Conservation (phyloP, 2,888 invertebrate species). For the Phortica magna region DNA sequence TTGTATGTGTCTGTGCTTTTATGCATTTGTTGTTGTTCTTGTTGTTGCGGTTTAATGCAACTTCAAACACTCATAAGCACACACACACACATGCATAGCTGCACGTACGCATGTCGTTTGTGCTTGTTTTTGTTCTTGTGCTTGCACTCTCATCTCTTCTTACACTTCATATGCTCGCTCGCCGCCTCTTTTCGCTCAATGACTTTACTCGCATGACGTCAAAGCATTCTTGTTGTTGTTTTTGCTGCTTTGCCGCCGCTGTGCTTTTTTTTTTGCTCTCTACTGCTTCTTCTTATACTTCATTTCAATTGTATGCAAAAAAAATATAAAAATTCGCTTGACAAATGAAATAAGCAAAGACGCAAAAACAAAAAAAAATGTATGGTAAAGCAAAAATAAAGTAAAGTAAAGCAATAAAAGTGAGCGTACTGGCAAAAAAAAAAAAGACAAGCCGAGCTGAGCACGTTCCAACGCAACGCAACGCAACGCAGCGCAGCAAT, state of each 20-base stretch:
- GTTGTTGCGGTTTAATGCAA: conserved; percentile 20
- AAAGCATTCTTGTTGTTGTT: neutral
- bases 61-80: neutral
- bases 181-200: neutral
- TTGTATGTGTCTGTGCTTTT: conserved; percentile 16
- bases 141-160: neutral
- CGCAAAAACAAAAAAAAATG: neutral
- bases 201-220: neutral
- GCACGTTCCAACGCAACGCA: conserved; percentile 25
- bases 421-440: neutral
- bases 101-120: neutral
- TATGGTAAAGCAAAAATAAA: neutral
- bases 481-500: conserved; percentile 5
- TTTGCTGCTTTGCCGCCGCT: neutral
- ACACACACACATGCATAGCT: neutral
- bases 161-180: neutral
- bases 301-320: conserved; percentile 3
- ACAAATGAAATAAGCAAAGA: conserved; percentile 25
- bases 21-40: conserved; percentile 18
- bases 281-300: neutral
- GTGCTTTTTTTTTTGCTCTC: neutral
- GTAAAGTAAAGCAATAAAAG: neutral
- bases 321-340: no score
- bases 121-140: neutral
- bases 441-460: neutral